Evolutionary conservation across 1,140 invertebrate species (phyloP).

Genomic region (Diploscapter pachys): DNA sequence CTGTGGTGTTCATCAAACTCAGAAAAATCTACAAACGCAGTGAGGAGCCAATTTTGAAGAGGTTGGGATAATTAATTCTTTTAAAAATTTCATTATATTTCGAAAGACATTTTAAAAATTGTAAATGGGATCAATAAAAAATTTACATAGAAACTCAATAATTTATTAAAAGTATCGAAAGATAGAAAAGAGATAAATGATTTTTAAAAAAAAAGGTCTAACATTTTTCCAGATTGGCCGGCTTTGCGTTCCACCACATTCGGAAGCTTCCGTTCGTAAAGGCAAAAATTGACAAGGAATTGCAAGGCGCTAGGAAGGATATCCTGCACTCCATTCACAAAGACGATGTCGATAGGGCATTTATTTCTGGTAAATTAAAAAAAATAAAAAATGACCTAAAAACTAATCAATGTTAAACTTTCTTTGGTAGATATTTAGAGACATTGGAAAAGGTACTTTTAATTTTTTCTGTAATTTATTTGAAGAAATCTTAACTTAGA

Average conservation of each 20-base stretch:
- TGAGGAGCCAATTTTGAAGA: slow-evolving; percentile 28
- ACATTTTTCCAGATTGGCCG: slow-evolving; percentile 24
- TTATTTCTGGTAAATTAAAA: slow-evolving; percentile 60
- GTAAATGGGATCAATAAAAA: neutral
- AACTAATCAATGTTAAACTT: too few relatives aligned
- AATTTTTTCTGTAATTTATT: neutral
- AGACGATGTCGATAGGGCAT: slow-evolving; percentile 66
- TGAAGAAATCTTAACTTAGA: too few relatives aligned
- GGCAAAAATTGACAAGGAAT: slow-evolving; percentile 72
- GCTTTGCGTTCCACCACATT: slow-evolving; percentile 40
- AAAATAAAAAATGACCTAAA: neutral
- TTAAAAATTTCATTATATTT: neutral
- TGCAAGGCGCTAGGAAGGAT: slow-evolving; percentile 67
- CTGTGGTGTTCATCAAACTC: slow-evolving; percentile 29
- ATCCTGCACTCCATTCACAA: slow-evolving; percentile 72
- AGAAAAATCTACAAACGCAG: slow-evolving; percentile 23
- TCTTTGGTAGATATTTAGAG: too few relatives aligned
- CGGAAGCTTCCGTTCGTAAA: slow-evolving; percentile 62
- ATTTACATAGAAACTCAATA: neutral
- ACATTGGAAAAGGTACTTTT: neutral
- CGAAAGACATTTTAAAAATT: neutral
- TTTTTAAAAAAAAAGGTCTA: neutral
- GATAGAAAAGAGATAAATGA: neutral
- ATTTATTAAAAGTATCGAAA: neutral
- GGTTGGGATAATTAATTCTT: too few relatives aligned